Evolutionary conservation across 2,797 vertebrate genomes (phyloP).

Genomic region (Anisognathus igniventris): DNA sequence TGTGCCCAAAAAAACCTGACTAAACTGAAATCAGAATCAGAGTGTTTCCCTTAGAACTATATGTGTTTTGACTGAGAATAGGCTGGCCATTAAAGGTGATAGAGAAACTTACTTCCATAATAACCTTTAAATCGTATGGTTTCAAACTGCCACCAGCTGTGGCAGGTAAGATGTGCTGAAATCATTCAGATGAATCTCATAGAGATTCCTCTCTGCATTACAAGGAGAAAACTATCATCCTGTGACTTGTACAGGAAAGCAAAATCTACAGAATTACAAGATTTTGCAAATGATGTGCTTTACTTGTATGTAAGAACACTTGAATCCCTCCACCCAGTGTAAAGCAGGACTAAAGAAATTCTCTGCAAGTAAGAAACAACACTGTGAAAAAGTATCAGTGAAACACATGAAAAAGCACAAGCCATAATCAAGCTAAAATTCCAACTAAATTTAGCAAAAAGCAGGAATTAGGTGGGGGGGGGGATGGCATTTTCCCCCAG

Average conservation of each 20-base stretch:
- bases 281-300: not conserved
- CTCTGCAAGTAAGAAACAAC: not conserved
- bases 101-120: slow-evolving; percentile 13
- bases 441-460: not conserved
- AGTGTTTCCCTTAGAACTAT: not conserved
- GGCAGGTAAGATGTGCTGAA: not conserved
- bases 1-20: not conserved
- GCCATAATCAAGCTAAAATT: not conserved
- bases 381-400: not conserved
- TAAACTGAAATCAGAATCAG: not conserved
- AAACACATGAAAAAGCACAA: not conserved
- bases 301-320: not conserved
- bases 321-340: not conserved
- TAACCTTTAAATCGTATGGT: not conserved
- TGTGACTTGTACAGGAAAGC: not conserved
- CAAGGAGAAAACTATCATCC: not conserved
- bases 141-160: not conserved
- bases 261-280: not conserved
- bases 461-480: not conserved
- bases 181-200: not conserved
- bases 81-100: not conserved
- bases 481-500: not conserved
- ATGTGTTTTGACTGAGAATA: not conserved
- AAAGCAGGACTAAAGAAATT: not conserved
- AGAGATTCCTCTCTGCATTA: not conserved